Base-by-base conservation (phyloP, 2,113 vertebrate genomes). In the Labeo catla region DNA sequence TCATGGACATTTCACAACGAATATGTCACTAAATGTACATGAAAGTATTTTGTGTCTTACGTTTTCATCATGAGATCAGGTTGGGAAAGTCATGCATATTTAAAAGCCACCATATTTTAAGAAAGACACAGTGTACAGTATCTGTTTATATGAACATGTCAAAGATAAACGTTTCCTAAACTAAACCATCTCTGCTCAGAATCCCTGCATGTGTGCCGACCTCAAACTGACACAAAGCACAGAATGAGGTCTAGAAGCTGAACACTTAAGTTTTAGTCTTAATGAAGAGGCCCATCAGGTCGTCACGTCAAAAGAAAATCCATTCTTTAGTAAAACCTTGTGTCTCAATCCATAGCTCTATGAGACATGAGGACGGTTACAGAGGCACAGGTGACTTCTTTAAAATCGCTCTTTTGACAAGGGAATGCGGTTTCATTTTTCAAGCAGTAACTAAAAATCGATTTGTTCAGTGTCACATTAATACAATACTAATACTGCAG, bases 311-410 rank as follows among this genome's bases (percentile, higher is more conserved):
- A 49, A 61, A 87, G 80, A 86, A 54, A 84, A 89, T 86, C 83
- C 79, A 89, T 89, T 74, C 54, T 74, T 85, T 87, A 87, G 87
- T 89, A 87, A 87, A 82, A 89, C 86, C n/a, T 23, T 28, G 15
- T 12, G 28, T 52, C 72, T 87, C 86, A 49, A 78, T 87, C 63
- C 34, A 72, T 28, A 47, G 68, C 6, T 61, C 9, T 23, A 34
- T 63, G 45, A 39, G 84, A 45, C 76, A 49, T 10, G 23, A 76
- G 54, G 11, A 28, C 8, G 4, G 9, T 65, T 21, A 73, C 61
- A 70, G 23, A 73, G 23, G 19, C 47, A n/a, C 28, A 34, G 68
- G 43, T 34, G 77, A 45, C 21, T 47, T 43, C 43, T 39, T 72
- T 7, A 72, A 72, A 72, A 43, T 21, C 36, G 19, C 36, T 45